A percentile compares a stretch with the other conserved stretches of the same genome.
These are phyloP conservation scores for Drosophila nigromelanica DNA, from an alignment of 1,140 invertebrate species.

Conservation along the genomic window DNA sequence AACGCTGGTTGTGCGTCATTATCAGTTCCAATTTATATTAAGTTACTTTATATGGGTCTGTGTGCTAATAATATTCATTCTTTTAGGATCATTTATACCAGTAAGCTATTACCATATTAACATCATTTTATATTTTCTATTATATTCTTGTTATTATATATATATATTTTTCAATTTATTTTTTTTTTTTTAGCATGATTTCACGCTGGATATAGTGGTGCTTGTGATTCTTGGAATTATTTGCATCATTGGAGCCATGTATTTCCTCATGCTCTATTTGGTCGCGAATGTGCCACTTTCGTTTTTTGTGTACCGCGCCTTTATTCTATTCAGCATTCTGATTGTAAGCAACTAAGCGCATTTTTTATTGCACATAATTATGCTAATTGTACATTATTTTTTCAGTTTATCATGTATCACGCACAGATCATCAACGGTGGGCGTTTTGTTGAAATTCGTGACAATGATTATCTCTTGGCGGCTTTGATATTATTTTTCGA, in stretches of 20 bases:
- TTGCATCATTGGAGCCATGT: conserved; percentile 48
- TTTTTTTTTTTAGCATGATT: conserved; percentile 36
- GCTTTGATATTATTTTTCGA: conserved; percentile 57
- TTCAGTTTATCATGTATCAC: conserved; percentile 67
- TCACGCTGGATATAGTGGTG: conserved; percentile 57
- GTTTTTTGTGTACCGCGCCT: conserved; percentile 22
- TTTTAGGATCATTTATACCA: conserved; percentile 35
- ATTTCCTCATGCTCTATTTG: conserved; percentile 58
- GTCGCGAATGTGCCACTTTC: conserved; percentile 45
- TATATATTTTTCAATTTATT: too few relatives aligned
- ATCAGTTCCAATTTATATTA: conserved; percentile 32
- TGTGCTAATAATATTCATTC: conserved; percentile 36
- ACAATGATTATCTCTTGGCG: conserved; percentile 48
- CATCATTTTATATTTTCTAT: neutral
- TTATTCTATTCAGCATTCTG: conserved; percentile 38
- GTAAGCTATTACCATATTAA: conserved; percentile 29
- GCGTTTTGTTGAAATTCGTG: conserved; percentile 62
- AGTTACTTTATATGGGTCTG: conserved; percentile 32
- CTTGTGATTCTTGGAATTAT: conserved; percentile 47
- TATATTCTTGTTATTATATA: too few relatives aligned
- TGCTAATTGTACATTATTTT: neutral
- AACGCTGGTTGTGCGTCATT: conserved; percentile 36
- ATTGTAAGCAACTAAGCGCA: neutral
- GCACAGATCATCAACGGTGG: conserved; percentile 67
- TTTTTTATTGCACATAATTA: neutral